Evolutionary conservation across 2,113 vertebrate species (phyloP), one percentile per base, ranked within the genome.

Genomic region (Alligator mississippiensis): DNA sequence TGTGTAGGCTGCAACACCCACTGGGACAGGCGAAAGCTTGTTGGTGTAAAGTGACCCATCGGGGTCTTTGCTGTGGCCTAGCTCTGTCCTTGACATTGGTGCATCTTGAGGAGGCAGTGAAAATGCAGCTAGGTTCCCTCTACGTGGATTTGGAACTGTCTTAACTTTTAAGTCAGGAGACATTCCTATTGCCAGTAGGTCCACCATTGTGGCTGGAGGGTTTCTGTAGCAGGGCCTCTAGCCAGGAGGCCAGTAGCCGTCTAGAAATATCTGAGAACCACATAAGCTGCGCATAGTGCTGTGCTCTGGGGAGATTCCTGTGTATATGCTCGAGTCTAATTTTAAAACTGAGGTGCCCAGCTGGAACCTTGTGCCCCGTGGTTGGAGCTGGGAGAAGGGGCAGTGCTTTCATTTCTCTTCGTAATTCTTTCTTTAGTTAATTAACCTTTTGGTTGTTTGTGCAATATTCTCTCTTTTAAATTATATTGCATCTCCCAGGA

Each of bases 401-500:
- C 84, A 80, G 85, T 7, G 92, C 92, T 95, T 89, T 28, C 68
- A 60, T 88, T 95, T 95, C 82, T 97, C 96, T 97, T 97, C 91
- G 88, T 96, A 92, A 95, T 92, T 91, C 59, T 84, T 92, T 90
- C 95, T 96, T 97, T 96, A 95, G 96, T 97, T 87, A 59, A 96
- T 97, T 97, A 96, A 97, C 96, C 82, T 0, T 94, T 96, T 94
- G 97, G 97, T 98, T 98, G 97, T 96, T 97, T 97, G 98, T 98
- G 98, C 98, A 98, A 98, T 98, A 98, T 98, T 98, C 95, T 98
- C 97, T 98, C 97, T 98, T 98, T 98, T 92, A 96, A 98, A 97
- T 97, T 98, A 96, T 97, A 96, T 95, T 27, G 10, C 96, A 72
- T 96, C 95, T 97, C 97, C 96, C 97, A 93, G 96, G 97, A 97